Evolutionary conservation across 2,113 vertebrate species (phyloP).

Genomic region (Microcebus griseorufus): DNA sequence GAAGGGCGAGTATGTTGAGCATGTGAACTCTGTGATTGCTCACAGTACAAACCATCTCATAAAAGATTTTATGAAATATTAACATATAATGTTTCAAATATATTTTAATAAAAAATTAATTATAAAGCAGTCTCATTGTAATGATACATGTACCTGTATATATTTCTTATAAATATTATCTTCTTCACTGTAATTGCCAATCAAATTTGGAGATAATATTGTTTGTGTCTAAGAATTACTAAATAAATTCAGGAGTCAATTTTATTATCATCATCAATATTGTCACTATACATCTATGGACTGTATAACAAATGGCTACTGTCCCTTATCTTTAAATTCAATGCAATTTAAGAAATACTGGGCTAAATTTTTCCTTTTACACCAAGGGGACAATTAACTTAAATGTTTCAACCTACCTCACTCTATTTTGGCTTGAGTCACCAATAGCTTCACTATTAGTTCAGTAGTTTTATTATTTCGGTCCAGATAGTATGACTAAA

Average conservation of each 20-base stretch:
- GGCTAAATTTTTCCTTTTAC: background rate
- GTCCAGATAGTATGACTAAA: background rate
- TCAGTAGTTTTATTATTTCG: constrained; percentile 36
- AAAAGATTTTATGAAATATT: constrained; percentile 26
- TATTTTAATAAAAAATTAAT: background rate
- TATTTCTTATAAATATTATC: background rate
- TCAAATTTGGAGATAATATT: constrained; percentile 7
- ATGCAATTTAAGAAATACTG: background rate
- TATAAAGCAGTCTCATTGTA: background rate
- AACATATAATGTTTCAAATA: background rate
- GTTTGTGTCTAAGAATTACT: background rate
- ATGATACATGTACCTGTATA: background rate
- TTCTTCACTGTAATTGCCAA: background rate
- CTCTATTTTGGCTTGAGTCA: background rate
- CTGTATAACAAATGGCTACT: background rate
- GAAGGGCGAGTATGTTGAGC: background rate
- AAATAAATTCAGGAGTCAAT: background rate
- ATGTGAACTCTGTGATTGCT: background rate
- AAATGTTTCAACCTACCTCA: background rate
- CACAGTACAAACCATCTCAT: background rate
- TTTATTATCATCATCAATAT: background rate
- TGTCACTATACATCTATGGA: background rate
- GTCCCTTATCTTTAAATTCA: background rate
- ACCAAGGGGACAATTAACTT: background rate
- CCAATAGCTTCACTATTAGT: background rate